These are phyloP conservation scores for Bubo blakistoni DNA, from an alignment of 2,113 vertebrate species.

Conservation along the genomic window DNA sequence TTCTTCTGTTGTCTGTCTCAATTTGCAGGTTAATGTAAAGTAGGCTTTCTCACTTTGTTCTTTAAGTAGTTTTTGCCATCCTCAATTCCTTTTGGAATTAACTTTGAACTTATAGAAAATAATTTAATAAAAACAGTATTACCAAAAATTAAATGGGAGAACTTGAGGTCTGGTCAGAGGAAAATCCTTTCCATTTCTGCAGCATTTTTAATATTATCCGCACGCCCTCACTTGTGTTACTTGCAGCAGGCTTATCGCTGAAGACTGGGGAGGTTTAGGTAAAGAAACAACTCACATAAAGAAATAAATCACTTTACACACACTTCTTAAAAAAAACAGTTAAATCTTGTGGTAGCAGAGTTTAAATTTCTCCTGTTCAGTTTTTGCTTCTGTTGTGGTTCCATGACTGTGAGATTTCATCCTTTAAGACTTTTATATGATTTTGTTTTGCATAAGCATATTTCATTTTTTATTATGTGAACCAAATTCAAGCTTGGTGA, in stretches of 20 bases:
- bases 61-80: background rate
- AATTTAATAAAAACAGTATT: slow-evolving; percentile 18
- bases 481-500: slow-evolving; percentile 22
- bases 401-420: slow-evolving; percentile 16
- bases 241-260: slow-evolving; percentile 22
- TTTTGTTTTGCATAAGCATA: slow-evolving; percentile 40
- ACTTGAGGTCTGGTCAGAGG: background rate
- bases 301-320: slow-evolving; percentile 27
- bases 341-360: background rate
- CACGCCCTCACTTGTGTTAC: background rate
- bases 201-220: background rate
- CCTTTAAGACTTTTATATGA: background rate
- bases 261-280: slow-evolving; percentile 10
- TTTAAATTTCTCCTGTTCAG: background rate
- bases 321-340: background rate
- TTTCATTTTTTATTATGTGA: slow-evolving; percentile 17
- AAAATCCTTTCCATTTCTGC: slow-evolving; percentile 36
- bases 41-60: slow-evolving; percentile 8
- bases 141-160: background rate
- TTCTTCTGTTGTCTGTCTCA: slow-evolving; percentile 4
- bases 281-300: slow-evolving; percentile 2
- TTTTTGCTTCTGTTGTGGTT: background rate
- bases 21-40: slow-evolving; percentile 6
- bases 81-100: slow-evolving; percentile 22
- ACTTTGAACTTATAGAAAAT: slow-evolving; percentile 12